Evolutionary conservation across 2,113 vertebrate genomes (phyloP), one percentile per base, ranked within the genome.

Genomic region (Columbina picui): DNA sequence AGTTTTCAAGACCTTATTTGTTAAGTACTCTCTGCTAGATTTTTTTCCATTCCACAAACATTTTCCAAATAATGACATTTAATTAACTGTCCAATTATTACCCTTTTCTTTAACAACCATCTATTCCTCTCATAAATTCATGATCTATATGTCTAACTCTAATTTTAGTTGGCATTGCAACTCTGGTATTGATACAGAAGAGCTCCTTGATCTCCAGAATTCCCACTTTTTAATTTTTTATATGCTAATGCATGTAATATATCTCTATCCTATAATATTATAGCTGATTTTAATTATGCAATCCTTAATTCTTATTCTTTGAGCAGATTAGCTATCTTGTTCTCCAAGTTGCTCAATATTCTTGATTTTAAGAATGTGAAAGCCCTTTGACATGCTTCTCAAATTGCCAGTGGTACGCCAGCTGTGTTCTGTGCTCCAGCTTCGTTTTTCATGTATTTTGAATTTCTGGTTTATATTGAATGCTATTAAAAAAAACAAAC

Each of bases 141-240:
- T 60, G 27, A 43, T 75, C 64, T 94, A 43, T 9, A 7, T 56
- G 39, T 71, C 87, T 78, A 71, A 79, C 32, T 89, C 34, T 90
- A 63, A 61, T 92, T 95, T 84, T 84, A 45, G 38, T 69, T 82
- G 45, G 13, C 27, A 45, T 85, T 94, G 68, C 77, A 67, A 45
- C n/a, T 91, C 17, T 1, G 82, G 18, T 61, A 75, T 68, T 56
- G 29, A n/a, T 73, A 60, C 17, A 75, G 76, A 89, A 75, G 30
- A 92, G 77, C 53, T 91, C 29, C 65, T 90, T 91, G 68, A 75
- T 93, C 75, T 87, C 87, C 77, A 81, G 45, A 91, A 87, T 76
- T 79, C 49, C 61, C 34, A 21, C 26, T 64, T 77, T 74, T 59
- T 81, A 10, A 52, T 83, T 94, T 88, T 93, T 83, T 84, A 20